Evolutionary conservation across 2,888 invertebrate species (phyloP).

Genomic region (Nemotelus nigrinus): DNA sequence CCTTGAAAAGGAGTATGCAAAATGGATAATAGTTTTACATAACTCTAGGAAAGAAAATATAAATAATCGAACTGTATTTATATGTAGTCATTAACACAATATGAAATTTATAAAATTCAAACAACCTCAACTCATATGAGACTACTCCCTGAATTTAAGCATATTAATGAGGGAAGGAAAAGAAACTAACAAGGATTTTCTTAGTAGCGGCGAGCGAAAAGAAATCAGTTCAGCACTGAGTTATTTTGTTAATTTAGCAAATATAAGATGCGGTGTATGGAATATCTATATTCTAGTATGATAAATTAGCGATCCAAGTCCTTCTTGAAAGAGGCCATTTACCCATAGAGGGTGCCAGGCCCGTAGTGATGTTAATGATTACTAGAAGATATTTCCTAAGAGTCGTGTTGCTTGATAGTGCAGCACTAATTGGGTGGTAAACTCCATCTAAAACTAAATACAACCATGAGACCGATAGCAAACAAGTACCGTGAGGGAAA

Average conservation of each 20-base stretch:
- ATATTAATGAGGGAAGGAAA: slow-evolving; percentile 53
- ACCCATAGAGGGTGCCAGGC: slow-evolving; percentile 68
- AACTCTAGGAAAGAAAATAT: too few relatives aligned
- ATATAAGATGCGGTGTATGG: slow-evolving; percentile 55
- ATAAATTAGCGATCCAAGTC: slow-evolving; percentile 60
- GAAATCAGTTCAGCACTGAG: slow-evolving; percentile 60
- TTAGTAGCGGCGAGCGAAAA: slow-evolving; percentile 66
- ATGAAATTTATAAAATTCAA: too few relatives aligned
- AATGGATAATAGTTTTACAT: too few relatives aligned
- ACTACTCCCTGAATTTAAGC: too few relatives aligned
- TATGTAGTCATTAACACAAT: too few relatives aligned
- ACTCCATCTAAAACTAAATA: slow-evolving; percentile 71
- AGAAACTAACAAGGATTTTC: slow-evolving; percentile 74
- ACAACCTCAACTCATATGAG: too few relatives aligned
- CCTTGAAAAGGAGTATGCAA: too few relatives aligned
- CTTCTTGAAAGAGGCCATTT: slow-evolving; percentile 67
- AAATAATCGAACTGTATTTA: too few relatives aligned
- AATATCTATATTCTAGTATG: neutral
- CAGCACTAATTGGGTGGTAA: slow-evolving; percentile 64
- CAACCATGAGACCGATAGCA: slow-evolving; percentile 61
- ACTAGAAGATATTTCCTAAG: slow-evolving; percentile 53
- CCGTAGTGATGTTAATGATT: slow-evolving; percentile 61
- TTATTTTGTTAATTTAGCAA: slow-evolving; percentile 59
- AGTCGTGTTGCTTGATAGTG: slow-evolving; percentile 70
- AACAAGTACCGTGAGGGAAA: too few relatives aligned